Percentiles rank a stretch among this genome's conserved stretches.
Evolutionary conservation across 1,140 invertebrate genomes (phyloP).

Genomic region (Sesamia nonagrioides): DNA sequence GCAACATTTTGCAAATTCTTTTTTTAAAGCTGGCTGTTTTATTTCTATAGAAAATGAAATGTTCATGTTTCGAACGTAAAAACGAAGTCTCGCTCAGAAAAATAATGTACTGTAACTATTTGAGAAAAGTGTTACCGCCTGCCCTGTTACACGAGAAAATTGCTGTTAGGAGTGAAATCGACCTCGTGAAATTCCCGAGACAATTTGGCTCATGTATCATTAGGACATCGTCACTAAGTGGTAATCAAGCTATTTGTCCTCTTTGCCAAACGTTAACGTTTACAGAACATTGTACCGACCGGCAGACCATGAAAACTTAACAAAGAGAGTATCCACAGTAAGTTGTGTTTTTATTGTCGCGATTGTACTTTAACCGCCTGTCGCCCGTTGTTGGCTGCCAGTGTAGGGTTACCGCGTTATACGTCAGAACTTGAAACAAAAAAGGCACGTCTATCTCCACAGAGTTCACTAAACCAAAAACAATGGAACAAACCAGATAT

Average conservation of each 20-base stretch:
- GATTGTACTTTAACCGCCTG: conserved; percentile 26
- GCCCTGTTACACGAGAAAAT: background rate
- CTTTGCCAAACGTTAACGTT: conserved; percentile 18
- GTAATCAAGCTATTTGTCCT: conserved; percentile 26
- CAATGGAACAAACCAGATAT: conserved; percentile 58
- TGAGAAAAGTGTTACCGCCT: background rate
- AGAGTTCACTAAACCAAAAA: conserved; percentile 66
- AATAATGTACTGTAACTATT: background rate
- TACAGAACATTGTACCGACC: conserved; percentile 41
- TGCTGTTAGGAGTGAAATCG: background rate
- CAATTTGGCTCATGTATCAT: background rate
- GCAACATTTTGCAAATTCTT: conserved; percentile 10
- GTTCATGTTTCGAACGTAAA: background rate
- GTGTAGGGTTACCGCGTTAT: conserved; percentile 63
- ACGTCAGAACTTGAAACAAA: conserved; percentile 59
- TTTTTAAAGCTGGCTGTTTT: background rate
- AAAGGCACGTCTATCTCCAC: conserved; percentile 47
- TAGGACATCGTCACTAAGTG: background rate
- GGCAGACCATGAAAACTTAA: conserved; percentile 61
- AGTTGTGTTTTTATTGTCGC: conserved; percentile 49
- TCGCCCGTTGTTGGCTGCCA: conserved; percentile 13
- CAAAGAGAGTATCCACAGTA: conserved; percentile 49
- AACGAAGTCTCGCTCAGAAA: background rate
- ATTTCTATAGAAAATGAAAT: conserved; percentile 15
- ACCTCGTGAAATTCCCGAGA: conserved; percentile 1